phyloP scores from a whole-genome alignment of 1,140 invertebrate genomes.

The Aphelinus atriplicis region DNA sequence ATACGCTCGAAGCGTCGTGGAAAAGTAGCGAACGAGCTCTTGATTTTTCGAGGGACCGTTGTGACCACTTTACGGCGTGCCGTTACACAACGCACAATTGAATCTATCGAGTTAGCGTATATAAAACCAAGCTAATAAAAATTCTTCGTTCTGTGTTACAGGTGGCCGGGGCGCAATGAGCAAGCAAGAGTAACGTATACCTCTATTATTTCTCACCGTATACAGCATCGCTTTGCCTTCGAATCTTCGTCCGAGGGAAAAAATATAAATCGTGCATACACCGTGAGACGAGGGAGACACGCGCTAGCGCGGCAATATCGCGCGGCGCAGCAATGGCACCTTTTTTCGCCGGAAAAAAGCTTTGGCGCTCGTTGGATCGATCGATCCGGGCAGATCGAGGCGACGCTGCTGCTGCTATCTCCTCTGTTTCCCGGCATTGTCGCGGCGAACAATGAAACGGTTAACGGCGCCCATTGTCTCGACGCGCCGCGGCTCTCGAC shows the following conservation, averaged over 20 bases:
- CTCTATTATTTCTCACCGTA: too few relatives aligned
- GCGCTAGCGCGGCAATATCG: neutral
- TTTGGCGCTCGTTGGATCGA: conserved; percentile 40
- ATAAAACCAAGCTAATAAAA: too few relatives aligned
- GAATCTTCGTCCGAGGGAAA: neutral
- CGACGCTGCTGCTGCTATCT: conserved; percentile 44
- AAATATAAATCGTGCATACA: neutral
- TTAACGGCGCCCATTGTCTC: conserved; percentile 60
- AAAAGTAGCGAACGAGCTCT: too few relatives aligned
- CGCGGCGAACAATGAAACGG: conserved; percentile 59
- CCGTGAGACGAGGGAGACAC: neutral
- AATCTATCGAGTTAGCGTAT: too few relatives aligned
- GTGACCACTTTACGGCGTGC: too few relatives aligned
- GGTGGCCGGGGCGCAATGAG: too few relatives aligned
- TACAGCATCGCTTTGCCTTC: neutral
- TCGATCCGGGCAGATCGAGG: conserved; percentile 45
- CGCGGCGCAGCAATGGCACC: neutral
- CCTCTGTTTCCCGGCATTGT: conserved; percentile 59
- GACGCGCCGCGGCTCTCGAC: conserved; percentile 37
- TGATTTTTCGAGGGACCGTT: too few relatives aligned
- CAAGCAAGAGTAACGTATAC: too few relatives aligned
- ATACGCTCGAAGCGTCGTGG: too few relatives aligned
- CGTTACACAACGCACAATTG: too few relatives aligned
- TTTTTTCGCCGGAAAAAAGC: conserved; percentile 22
- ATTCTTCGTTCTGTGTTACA: too few relatives aligned